phyloP scores from a whole-genome alignment of 2,797 vertebrate genomes.

The Valencia hispanica region DNA sequence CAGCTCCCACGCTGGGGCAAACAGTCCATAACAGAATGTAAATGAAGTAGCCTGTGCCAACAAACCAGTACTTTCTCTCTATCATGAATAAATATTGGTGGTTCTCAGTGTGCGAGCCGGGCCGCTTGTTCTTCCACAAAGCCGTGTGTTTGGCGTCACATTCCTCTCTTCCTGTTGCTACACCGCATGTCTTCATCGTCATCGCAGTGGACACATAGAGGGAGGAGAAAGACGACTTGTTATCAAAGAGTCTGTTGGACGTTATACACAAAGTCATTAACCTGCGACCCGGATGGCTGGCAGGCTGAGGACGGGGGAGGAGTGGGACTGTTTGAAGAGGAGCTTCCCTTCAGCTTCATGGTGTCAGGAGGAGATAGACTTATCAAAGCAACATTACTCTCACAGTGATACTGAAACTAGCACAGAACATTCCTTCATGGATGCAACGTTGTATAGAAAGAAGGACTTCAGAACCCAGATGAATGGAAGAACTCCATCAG shows the following conservation, averaged over 20 bases:
- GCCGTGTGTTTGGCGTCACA: constrained; percentile 57
- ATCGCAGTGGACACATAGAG: constrained; percentile 35
- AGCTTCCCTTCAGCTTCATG: constrained; percentile 56
- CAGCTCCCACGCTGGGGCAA: constrained; percentile 72
- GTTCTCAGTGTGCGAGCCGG: constrained; percentile 66
- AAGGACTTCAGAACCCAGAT: background rate
- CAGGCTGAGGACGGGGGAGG: constrained; percentile 36
- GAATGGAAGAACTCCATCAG: background rate
- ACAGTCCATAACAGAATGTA: constrained; percentile 83
- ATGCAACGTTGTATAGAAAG: background rate
- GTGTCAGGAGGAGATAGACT: constrained; percentile 59
- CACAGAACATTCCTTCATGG: constrained; percentile 44
- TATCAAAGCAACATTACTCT: constrained; percentile 59
- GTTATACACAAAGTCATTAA: constrained; percentile 83
- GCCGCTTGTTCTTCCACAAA: constrained; percentile 65
- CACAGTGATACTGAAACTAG: constrained; percentile 44
- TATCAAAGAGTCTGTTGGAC: constrained; percentile 73
- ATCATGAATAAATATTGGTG: constrained; percentile 84
- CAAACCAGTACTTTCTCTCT: constrained; percentile 79
- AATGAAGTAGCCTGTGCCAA: constrained; percentile 85
- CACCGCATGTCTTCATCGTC: constrained; percentile 53
- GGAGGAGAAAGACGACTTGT: constrained; percentile 48
- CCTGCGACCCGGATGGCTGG: constrained; percentile 69
- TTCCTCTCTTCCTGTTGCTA: constrained; percentile 76
- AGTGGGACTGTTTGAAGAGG: constrained; percentile 65